A percentile compares a stretch with the other conserved stretches of the same genome.
Evolutionary conservation across 2,888 invertebrate genomes (phyloP).

Genomic region (Thereva unica): DNA sequence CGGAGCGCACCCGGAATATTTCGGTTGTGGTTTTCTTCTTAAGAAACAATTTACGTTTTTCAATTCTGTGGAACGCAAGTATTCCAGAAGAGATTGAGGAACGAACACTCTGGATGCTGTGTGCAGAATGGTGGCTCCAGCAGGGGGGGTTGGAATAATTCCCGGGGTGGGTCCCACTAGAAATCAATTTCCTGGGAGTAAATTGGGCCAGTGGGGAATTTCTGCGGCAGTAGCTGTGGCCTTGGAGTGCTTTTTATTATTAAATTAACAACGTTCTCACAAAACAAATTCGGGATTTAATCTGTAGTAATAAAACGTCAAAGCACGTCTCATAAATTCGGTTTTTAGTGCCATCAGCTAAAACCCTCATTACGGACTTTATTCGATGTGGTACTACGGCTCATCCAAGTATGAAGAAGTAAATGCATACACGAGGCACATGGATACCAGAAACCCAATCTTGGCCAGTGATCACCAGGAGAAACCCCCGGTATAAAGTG

Average conservation of each 20-base stretch:
- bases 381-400: slow-evolving; percentile 11
- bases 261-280: slow-evolving; percentile 1
- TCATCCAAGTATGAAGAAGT: slow-evolving; percentile 29
- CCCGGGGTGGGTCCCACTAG: too few species aligned
- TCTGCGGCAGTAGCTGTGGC: not conserved
- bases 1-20: not conserved
- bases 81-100: too few species aligned
- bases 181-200: too few species aligned
- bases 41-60: too few species aligned
- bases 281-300: slow-evolving; percentile 31
- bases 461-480: slow-evolving; percentile 17
- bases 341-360: slow-evolving; percentile 10
- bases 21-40: too few species aligned
- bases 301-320: slow-evolving; percentile 33
- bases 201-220: not conserved
- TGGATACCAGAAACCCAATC: too few species aligned
- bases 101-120: too few species aligned
- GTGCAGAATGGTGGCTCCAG: too few species aligned
- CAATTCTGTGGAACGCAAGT: too few species aligned
- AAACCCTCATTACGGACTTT: slow-evolving; percentile 35
- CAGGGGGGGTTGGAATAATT: too few species aligned
- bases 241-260: not conserved
- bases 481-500: slow-evolving; percentile 21
- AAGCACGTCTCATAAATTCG: slow-evolving; percentile 35
- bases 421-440: slow-evolving; percentile 19